Evolutionary conservation across 2,888 invertebrate genomes (phyloP).

Genomic region (Meteorus colon): DNA sequence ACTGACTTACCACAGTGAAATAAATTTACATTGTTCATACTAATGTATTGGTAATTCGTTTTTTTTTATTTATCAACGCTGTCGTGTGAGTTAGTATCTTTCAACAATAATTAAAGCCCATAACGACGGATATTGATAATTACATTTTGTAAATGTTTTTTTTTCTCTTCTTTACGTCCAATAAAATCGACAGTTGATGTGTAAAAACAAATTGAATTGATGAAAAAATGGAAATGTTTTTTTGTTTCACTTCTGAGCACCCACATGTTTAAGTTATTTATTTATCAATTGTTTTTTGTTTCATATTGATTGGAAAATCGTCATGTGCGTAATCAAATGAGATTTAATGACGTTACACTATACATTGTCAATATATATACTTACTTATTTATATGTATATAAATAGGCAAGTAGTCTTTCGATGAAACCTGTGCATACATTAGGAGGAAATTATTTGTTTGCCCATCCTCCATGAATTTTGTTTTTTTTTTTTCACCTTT

Average conservation of each 20-base stretch:
- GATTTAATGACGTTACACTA: conserved; percentile 24
- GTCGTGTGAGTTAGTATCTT: conserved; percentile 30
- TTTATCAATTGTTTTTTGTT: conserved; percentile 5
- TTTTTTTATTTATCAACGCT: conserved; percentile 1
- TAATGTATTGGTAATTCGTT: conserved; percentile 1
- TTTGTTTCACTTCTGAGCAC: conserved; percentile 24
- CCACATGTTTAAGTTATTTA: conserved; percentile 12
- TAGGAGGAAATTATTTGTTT: background rate
- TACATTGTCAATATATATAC: conserved; percentile 13
- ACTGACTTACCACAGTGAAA: conserved; percentile 10
- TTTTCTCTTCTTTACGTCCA: conserved; percentile 5
- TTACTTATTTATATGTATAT: conserved; percentile 9
- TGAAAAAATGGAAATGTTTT: too few species aligned
- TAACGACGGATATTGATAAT: conserved; percentile 40
- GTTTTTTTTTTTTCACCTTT: conserved; percentile 6
- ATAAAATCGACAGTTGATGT: conserved; percentile 18
- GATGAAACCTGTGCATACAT: conserved; percentile 34
- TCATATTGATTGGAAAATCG: conserved; percentile 30
- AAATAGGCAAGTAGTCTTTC: conserved; percentile 39
- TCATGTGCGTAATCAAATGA: conserved; percentile 37
- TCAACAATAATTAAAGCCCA: conserved; percentile 42
- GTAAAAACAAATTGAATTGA: background rate
- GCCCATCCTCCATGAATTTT: background rate
- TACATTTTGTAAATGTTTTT: background rate
- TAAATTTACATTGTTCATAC: background rate